Evolutionary conservation across 2,888 invertebrate species (phyloP).

Genomic region (Caenorhabditis sulstoni): DNA sequence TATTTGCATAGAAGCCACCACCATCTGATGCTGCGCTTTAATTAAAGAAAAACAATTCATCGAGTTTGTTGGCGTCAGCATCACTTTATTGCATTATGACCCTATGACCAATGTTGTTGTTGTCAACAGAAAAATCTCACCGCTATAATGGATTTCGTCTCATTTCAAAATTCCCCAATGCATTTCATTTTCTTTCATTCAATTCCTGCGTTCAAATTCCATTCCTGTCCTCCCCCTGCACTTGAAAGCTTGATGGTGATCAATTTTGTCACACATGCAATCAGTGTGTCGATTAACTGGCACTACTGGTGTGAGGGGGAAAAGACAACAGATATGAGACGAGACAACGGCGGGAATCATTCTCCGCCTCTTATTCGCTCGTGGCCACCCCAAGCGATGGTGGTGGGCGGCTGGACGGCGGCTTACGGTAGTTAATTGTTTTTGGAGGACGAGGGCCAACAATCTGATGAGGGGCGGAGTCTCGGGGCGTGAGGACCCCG

Average conservation of each 20-base stretch:
- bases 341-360: slow-evolving; percentile 15
- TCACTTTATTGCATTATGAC: slow-evolving; percentile 10
- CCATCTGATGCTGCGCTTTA: slow-evolving; percentile 16
- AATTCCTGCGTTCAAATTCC: too few species aligned
- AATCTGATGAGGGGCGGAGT: slow-evolving; percentile 49
- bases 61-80: neutral
- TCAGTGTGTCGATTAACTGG: slow-evolving; percentile 40
- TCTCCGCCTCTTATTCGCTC: slow-evolving; percentile 25
- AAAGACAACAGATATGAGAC: slow-evolving; percentile 15
- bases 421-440: slow-evolving; percentile 65
- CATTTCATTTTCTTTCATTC: slow-evolving; percentile 9
- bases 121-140: neutral
- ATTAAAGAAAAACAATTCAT: slow-evolving; percentile 39
- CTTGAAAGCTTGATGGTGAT: slow-evolving; percentile 44
- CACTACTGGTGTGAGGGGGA: too few species aligned
- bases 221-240: neutral
- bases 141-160: neutral
- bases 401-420: slow-evolving; percentile 29
- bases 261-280: slow-evolving; percentile 60
- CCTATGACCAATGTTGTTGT: neutral
- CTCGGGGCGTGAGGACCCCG: too few species aligned
- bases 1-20: neutral
- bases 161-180: neutral
- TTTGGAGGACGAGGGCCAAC: slow-evolving; percentile 59
- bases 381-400: slow-evolving; percentile 46